These are phyloP conservation scores for Drosophila malerkotliana DNA, from an alignment of 1,140 invertebrate genomes.

Conservation along the genomic window DNA sequence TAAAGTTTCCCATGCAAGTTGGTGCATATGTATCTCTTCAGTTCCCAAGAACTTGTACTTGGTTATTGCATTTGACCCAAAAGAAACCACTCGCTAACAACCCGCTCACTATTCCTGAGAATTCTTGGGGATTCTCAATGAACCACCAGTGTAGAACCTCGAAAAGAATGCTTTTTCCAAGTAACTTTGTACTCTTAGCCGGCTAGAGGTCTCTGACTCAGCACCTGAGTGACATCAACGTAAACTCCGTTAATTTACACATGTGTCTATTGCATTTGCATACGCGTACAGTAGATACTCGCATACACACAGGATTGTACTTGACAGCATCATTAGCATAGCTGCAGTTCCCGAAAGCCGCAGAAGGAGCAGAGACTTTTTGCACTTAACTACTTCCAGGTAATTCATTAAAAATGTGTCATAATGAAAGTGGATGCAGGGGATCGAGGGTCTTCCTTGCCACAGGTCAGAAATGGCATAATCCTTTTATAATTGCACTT, in stretches of 20 bases:
- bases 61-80: constrained; percentile 17
- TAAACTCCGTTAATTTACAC: constrained; percentile 35
- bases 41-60: constrained; percentile 38
- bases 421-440: constrained; percentile 48
- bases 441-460: constrained; percentile 4
- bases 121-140: constrained; percentile 33
- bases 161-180: constrained; percentile 19
- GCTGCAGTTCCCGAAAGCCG: constrained; percentile 20
- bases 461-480: constrained; percentile 61
- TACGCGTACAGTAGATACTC: constrained; percentile 5
- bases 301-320: not conserved
- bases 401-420: constrained; percentile 74
- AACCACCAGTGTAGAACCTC: constrained; percentile 12
- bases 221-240: constrained; percentile 54
- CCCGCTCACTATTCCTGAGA: constrained; percentile 19
- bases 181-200: constrained; percentile 11
- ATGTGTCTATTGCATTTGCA: constrained; percentile 35
- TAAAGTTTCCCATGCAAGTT: not conserved
- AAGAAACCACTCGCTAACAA: constrained; percentile 37
- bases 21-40: constrained; percentile 9
- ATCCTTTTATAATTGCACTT: constrained; percentile 81
- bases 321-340: constrained; percentile 42
- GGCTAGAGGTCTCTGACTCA: constrained; percentile 22
- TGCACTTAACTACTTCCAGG: constrained; percentile 69
- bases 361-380: constrained; percentile 13